Conservation (phyloP, 64 coral and sea anemone genomes). For the Anthopleura sola region DNA sequence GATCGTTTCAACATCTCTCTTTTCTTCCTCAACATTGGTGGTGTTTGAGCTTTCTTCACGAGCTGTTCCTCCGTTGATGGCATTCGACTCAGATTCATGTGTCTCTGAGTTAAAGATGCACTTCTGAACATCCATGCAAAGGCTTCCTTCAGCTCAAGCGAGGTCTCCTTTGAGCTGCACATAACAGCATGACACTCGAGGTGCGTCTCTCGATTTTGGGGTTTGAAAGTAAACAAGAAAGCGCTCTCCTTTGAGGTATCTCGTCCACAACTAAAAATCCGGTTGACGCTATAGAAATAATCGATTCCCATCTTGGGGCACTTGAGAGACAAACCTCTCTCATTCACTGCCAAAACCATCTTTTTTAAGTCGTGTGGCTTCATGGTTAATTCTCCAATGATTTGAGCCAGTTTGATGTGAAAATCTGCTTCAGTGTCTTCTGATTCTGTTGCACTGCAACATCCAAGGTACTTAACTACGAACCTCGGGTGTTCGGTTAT, state of each 20-base stretch:
- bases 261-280: background rate
- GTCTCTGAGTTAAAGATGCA: background rate
- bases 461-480: constrained; percentile 23
- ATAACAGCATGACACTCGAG: constrained; percentile 9
- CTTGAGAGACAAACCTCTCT: background rate
- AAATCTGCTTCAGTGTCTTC: constrained; percentile 9
- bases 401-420: constrained; percentile 4
- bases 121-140: background rate
- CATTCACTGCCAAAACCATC: constrained; percentile 3
- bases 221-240: constrained; percentile 16
- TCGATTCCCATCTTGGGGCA: constrained; percentile 4
- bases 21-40: constrained; percentile 7
- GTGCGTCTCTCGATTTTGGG: background rate
- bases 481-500: constrained; percentile 21
- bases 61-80: background rate
- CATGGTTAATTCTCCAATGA: background rate
- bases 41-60: background rate
- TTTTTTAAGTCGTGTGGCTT: constrained; percentile 7
- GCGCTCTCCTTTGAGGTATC: background rate
- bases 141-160: background rate
- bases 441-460: background rate
- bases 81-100: background rate
- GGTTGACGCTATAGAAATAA: background rate
- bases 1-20: background rate
- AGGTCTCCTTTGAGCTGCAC: background rate